These are phyloP conservation scores for Trachelus troglodyta DNA, from an alignment of 2,888 invertebrate genomes.

Conservation along the genomic window DNA sequence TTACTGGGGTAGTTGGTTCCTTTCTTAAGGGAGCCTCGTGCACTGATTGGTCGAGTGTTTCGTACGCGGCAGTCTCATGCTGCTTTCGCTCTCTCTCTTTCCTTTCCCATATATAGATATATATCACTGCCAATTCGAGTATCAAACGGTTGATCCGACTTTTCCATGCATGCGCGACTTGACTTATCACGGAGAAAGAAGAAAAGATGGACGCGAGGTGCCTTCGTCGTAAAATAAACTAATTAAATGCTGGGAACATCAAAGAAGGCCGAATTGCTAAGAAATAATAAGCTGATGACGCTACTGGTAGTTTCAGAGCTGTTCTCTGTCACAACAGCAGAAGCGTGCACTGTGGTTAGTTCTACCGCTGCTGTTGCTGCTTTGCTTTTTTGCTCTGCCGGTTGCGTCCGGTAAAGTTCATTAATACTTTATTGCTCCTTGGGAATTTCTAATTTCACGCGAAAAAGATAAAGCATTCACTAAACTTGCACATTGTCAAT, in stretches of 20 bases:
- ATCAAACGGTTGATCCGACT: background rate
- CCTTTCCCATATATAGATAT: no score
- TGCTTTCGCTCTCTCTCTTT: no score
- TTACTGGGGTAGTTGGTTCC: background rate
- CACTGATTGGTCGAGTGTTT: background rate
- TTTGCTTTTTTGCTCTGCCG: background rate
- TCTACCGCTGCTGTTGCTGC: background rate
- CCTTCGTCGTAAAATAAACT: conserved; percentile 31
- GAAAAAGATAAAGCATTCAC: no score
- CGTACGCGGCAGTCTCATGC: no score
- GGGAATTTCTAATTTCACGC: no score
- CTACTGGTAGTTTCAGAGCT: conserved; percentile 29
- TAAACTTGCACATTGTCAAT: no score
- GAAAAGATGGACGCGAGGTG: conserved; percentile 14
- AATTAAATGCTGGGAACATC: conserved; percentile 36
- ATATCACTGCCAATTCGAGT: background rate
- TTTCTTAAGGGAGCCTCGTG: background rate
- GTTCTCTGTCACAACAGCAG: background rate
- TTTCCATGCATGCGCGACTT: background rate
- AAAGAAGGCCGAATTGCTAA: conserved; percentile 32
- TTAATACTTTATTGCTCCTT: no score
- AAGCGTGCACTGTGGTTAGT: conserved; percentile 11
- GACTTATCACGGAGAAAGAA: background rate
- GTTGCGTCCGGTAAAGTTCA: no score
- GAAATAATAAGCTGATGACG: conserved; percentile 31